A percentile compares a stretch with the other conserved stretches of the same genome.
These are phyloP conservation scores for Alectura lathami DNA, from an alignment of 2,113 vertebrate genomes.

Conservation along the genomic window DNA sequence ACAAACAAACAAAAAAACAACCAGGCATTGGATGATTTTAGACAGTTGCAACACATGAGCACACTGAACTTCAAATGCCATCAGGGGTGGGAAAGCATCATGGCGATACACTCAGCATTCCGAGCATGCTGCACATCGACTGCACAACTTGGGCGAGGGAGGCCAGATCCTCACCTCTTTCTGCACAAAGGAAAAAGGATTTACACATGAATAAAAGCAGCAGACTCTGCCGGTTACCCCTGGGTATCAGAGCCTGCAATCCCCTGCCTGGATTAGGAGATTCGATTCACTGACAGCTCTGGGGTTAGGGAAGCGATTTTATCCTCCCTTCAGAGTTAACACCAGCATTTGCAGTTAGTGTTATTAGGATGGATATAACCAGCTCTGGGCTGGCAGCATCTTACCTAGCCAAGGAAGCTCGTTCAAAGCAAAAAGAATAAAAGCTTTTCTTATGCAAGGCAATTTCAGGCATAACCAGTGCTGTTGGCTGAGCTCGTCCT, in stretches of 20 bases:
- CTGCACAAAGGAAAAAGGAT: slow-evolving; percentile 8
- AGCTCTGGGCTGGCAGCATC: slow-evolving; percentile 14
- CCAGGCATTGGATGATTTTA: background rate
- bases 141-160: background rate
- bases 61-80: fast-evolving
- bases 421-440: background rate
- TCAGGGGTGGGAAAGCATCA: background rate
- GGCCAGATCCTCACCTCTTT: background rate
- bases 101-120: background rate
- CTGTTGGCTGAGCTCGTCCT: background rate
- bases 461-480: background rate
- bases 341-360: background rate
- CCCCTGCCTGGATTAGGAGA: slow-evolving; percentile 20
- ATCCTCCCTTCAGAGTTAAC: background rate
- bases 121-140: fast-evolving
- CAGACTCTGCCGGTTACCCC: background rate
- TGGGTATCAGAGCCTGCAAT: background rate
- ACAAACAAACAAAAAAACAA: no score
- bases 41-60: background rate
- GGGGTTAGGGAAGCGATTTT: background rate
- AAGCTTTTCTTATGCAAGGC: background rate
- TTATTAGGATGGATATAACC: background rate
- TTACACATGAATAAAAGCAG: slow-evolving; percentile 17
- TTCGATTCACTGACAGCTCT: slow-evolving; percentile 4
- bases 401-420: background rate